Evolutionary conservation across 2,888 invertebrate species (phyloP).

Genomic region (Drosophila buzzatii): DNA sequence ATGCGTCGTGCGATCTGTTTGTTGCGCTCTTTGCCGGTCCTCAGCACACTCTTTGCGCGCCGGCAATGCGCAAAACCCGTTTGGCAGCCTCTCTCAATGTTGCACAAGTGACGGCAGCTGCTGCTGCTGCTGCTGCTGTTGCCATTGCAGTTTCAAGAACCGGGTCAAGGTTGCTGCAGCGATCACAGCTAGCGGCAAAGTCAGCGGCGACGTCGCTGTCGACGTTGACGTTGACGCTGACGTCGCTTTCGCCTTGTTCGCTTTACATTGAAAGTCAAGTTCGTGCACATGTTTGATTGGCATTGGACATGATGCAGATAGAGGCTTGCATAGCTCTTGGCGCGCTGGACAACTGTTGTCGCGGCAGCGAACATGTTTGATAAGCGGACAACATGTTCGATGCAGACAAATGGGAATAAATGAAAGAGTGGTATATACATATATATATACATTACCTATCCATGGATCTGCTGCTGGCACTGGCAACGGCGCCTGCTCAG

Average conservation of each 20-base stretch:
- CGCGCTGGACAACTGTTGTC: conserved; percentile 11
- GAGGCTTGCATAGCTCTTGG: conserved; percentile 21
- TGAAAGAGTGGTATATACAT: not conserved
- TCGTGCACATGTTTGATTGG: conserved; percentile 77
- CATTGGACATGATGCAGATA: conserved; percentile 57
- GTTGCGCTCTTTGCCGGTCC: conserved; percentile 4
- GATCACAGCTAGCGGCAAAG: conserved; percentile 68
- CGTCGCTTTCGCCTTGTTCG: conserved; percentile 76
- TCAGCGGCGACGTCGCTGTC: conserved; percentile 12
- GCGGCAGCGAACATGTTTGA: conserved; percentile 41
- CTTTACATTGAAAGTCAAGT: conserved; percentile 81
- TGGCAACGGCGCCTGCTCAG: not conserved
- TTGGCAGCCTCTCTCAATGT: conserved; percentile 67
- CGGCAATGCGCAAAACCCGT: conserved; percentile 68
- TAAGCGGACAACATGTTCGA: conserved; percentile 31
- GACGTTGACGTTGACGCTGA: conserved; percentile 18
- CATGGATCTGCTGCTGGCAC: not conserved
- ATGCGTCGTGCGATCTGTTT: conserved; percentile 16
- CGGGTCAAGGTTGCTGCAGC: conserved; percentile 84
- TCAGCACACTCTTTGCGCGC: conserved; percentile 24
- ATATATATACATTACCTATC: not conserved
- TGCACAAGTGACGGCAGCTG: conserved; percentile 52
- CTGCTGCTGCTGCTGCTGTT: conserved; percentile 32
- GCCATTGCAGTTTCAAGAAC: conserved; percentile 84
- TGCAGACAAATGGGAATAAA: not conserved